Conservation (phyloP, 2,888 invertebrate species). For the Andricus quercusramuli region DNA sequence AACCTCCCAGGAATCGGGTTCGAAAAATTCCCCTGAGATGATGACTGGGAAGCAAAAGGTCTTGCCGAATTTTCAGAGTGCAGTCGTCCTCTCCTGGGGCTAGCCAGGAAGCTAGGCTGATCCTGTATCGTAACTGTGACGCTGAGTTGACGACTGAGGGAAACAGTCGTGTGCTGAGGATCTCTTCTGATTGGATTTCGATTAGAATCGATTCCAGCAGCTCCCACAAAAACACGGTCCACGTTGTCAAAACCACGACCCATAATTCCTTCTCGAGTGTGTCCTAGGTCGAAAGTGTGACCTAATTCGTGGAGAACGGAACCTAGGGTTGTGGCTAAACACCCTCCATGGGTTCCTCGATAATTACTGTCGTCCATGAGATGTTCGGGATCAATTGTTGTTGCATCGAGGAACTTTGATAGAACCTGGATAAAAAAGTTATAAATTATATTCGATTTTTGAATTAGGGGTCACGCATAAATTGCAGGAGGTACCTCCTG, state of each 20-base stretch:
- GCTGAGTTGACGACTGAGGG: constrained; percentile 82
- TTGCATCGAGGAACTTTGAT: constrained; percentile 81
- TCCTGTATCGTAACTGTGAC: constrained; percentile 84
- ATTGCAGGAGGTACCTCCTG: too few species aligned
- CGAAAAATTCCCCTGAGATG: constrained; percentile 69
- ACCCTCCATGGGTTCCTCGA: constrained; percentile 91
- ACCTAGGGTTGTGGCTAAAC: constrained; percentile 94
- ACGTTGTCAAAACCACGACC: constrained; percentile 93
- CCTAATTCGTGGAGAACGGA: constrained; percentile 96
- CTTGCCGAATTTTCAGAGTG: constrained; percentile 80
- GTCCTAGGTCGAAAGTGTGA: constrained; percentile 96
- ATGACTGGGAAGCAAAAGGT: constrained; percentile 63
- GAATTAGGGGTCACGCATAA: neutral
- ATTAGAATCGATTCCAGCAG: constrained; percentile 82
- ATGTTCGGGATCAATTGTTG: constrained; percentile 85
- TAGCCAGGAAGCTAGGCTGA: constrained; percentile 79
- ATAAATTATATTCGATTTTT: neutral
- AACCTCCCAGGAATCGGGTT: constrained; percentile 75
- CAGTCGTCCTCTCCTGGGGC: constrained; percentile 78
- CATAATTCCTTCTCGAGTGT: constrained; percentile 95
- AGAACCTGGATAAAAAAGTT: constrained; percentile 78
- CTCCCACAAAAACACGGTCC: constrained; percentile 87
- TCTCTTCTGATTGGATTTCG: constrained; percentile 82
- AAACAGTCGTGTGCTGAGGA: constrained; percentile 83
- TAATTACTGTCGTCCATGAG: constrained; percentile 96